These are phyloP conservation scores for Helicorthomorpha holstii DNA, from an alignment of 1,140 invertebrate species.

Conservation along the genomic window DNA sequence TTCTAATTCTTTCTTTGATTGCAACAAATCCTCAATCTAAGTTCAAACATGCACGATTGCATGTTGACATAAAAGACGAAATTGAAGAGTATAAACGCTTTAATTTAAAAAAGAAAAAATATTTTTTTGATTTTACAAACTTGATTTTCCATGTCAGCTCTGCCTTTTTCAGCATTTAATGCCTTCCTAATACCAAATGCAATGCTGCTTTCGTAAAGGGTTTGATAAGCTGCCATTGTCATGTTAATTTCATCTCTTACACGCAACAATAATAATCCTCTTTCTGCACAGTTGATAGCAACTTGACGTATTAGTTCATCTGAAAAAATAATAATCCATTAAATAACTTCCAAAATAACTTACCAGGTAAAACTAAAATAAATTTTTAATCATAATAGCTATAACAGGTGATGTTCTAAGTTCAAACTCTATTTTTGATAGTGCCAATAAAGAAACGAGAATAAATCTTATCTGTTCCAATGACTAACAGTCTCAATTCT, in stretches of 20 bases:
- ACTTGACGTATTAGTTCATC: slow-evolving; percentile 88
- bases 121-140: slow-evolving; percentile 14
- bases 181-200: slow-evolving; percentile 97
- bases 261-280: slow-evolving; percentile 77
- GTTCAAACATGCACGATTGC: neutral
- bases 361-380: neutral
- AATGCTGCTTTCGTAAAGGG: slow-evolving; percentile 90
- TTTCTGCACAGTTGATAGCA: slow-evolving; percentile 91
- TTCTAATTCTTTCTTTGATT: slow-evolving; percentile 54
- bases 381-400: neutral
- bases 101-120: neutral
- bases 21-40: slow-evolving; percentile 39
- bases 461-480: no score
- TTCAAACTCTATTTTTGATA: no score
- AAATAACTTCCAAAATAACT: neutral
- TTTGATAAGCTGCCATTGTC: slow-evolving; percentile 87
- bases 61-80: neutral
- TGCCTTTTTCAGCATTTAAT: slow-evolving; percentile 56
- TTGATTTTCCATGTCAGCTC: slow-evolving; percentile 44
- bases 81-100: neutral
- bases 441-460: no score
- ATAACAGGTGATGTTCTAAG: neutral
- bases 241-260: slow-evolving; percentile 90
- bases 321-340: slow-evolving; percentile 21
- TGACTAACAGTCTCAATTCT: no score